Evolutionary conservation across 2,888 invertebrate genomes (phyloP), one percentile per base, ranked within the genome.

Genomic region (Spodoptera littoralis): DNA sequence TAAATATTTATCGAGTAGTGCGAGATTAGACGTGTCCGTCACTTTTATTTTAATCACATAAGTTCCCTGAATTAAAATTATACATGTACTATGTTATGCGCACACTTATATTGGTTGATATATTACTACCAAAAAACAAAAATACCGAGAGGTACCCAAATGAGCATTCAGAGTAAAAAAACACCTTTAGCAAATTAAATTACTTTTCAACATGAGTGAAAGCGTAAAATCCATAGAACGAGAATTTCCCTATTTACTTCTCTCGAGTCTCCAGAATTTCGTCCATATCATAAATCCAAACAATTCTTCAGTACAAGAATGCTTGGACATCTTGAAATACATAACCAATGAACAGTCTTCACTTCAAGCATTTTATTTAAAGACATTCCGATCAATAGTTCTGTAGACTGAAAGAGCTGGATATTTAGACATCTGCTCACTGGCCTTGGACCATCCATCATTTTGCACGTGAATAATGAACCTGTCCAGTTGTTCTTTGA

Each of bases 1-100:
- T 69, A 62, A 71, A 71, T 69, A 62, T 71, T 73, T 73, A 68
- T 52, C 11, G 9, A 59, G 27, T 49, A 42, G 41, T 55, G 30
- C 44, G 44, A 68, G 61, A 68, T 53, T 62, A 62, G 22, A 70
- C 56, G 69, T 69, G 70, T 57, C 49, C 46, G 56, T 53, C 48
- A 45, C 44, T 47, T 54, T 49, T 56, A 11, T 59, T 47, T 53
- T 56, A 24, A 56, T 46, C 42, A 8, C 56, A 56, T 69, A 69
- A 57, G 11, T 60, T 61, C 49, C 24, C 48, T 42, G 30, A n/a
- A 27, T 2, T 3, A 27, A 27, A 3, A 27, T 27, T 27, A 5
- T 27, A 27, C 27, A 3, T 27, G 5, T 27, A 27, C 27, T 27
- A 27, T 27, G 5, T 27, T 27, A 18, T 18, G 4, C 27, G 5